Evolutionary conservation across 1,140 invertebrate species (phyloP).

Genomic region (Ectropis grisescens): DNA sequence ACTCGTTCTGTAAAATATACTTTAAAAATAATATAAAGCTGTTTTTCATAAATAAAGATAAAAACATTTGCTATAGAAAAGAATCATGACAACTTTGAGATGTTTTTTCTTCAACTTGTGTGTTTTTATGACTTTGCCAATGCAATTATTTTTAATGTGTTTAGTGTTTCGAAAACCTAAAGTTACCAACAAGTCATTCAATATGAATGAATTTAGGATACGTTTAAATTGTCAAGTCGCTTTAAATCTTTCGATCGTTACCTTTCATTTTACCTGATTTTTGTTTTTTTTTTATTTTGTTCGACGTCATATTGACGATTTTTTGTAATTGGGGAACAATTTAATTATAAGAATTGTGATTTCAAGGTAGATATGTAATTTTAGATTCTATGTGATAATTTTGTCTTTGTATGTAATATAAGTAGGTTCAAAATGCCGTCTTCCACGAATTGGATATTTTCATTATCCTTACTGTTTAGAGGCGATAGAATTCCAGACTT

Average conservation of each 20-base stretch:
- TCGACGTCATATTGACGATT: constrained; percentile 42
- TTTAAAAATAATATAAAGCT: no score
- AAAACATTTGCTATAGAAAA: no score
- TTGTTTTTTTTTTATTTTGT: constrained; percentile 44
- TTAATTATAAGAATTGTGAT: constrained; percentile 63
- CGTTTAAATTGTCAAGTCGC: constrained; percentile 41
- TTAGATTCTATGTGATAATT: constrained; percentile 61
- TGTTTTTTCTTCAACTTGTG: no score
- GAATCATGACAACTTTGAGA: no score
- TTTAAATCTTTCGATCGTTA: constrained; percentile 60
- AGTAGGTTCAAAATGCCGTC: constrained; percentile 48
- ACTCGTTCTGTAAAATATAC: no score
- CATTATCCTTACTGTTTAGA: no score
- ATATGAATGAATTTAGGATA: constrained; percentile 51
- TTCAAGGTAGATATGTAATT: constrained; percentile 52
- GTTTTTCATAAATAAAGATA: no score
- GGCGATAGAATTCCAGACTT: no score
- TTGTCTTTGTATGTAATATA: constrained; percentile 37
- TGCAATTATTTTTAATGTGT: constrained; percentile 25
- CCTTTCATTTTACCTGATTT: constrained; percentile 60
- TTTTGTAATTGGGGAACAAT: constrained; percentile 60
- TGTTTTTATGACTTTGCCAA: constrained; percentile 8
- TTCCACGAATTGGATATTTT: constrained; percentile 66
- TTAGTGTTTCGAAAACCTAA: constrained; percentile 46
- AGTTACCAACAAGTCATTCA: constrained; percentile 63